A percentile compares a stretch with the other conserved stretches of the same genome.
Conservation (phyloP, 2,113 vertebrate genomes). For the Porphyrio hochstetteri region DNA sequence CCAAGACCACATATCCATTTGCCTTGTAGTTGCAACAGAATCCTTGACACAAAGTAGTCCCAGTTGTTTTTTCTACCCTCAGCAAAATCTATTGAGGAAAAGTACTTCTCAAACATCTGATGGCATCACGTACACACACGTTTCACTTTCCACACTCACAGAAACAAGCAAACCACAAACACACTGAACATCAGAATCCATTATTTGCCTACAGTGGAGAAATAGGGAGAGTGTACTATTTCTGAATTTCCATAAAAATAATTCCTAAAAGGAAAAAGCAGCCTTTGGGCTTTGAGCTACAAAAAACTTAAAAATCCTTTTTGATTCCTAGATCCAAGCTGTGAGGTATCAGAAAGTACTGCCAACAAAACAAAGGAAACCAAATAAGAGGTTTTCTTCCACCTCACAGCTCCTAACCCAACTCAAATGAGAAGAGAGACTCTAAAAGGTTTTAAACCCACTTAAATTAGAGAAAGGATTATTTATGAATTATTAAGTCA, state of each 20-base stretch:
- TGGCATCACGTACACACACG: not conserved
- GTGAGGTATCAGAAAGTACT: not conserved
- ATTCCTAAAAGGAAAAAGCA: too few relatives aligned
- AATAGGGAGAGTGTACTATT: not conserved
- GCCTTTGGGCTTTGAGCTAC: not conserved
- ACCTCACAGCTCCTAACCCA: not conserved
- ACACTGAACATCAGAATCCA: not conserved
- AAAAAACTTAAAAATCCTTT: not conserved
- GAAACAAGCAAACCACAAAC: not conserved
- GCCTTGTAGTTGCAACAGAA: not conserved
- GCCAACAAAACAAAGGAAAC: not conserved
- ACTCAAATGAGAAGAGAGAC: not conserved
- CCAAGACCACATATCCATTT: accelerated
- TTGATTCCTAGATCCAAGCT: not conserved
- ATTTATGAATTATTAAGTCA: not conserved
- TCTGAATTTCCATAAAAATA: not conserved
- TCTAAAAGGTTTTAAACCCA: not conserved
- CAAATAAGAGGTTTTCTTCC: not conserved
- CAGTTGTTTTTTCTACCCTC: not conserved
- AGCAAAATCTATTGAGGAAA: not conserved
- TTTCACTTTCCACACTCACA: not conserved
- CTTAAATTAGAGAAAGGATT: not conserved
- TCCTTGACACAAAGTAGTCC: not conserved
- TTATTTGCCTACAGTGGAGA: not conserved
- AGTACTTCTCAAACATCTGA: not conserved